phyloP scores from a whole-genome alignment of 2,888 invertebrate species.

The Phengaris arion region DNA sequence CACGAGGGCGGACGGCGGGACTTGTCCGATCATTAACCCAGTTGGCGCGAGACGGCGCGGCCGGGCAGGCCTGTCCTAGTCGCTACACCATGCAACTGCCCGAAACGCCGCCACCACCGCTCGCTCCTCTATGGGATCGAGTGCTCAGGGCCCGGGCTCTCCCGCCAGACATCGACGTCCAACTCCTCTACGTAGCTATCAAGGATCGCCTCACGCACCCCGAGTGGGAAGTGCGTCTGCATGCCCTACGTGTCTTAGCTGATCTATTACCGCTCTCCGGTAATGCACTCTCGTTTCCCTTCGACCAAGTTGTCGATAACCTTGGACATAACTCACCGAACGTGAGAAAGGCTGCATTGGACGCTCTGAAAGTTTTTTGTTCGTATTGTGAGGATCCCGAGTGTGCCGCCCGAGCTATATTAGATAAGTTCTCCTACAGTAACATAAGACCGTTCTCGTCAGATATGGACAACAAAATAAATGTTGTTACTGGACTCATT shows the following conservation, averaged over 20 bases:
- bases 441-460: slow-evolving; percentile 76
- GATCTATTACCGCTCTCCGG: slow-evolving; percentile 88
- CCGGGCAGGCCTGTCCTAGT: slow-evolving; percentile 69
- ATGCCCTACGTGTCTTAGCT: slow-evolving; percentile 87
- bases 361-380: slow-evolving; percentile 86
- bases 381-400: slow-evolving; percentile 84
- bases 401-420: slow-evolving; percentile 81
- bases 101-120: slow-evolving; percentile 72
- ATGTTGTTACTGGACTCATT: slow-evolving; percentile 82
- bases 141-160: slow-evolving; percentile 86
- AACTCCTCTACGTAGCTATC: slow-evolving; percentile 84
- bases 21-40: slow-evolving; percentile 78
- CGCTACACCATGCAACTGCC: slow-evolving; percentile 77
- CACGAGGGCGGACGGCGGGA: slow-evolving; percentile 58
- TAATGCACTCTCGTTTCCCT: slow-evolving; percentile 83
- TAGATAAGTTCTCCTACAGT: slow-evolving; percentile 83
- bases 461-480: slow-evolving; percentile 72
- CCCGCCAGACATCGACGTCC: slow-evolving; percentile 83
- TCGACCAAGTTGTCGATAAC: slow-evolving; percentile 87
- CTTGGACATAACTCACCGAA: slow-evolving; percentile 89
- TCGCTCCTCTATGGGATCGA: slow-evolving; percentile 90
- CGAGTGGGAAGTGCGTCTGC: slow-evolving; percentile 91
- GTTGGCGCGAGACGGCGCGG: slow-evolving; percentile 73
- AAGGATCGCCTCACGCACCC: slow-evolving; percentile 86
- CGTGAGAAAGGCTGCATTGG: slow-evolving; percentile 88